These are phyloP conservation scores for Gymnocheta viridis DNA, from an alignment of 2,888 invertebrate genomes.

Conservation along the genomic window DNA sequence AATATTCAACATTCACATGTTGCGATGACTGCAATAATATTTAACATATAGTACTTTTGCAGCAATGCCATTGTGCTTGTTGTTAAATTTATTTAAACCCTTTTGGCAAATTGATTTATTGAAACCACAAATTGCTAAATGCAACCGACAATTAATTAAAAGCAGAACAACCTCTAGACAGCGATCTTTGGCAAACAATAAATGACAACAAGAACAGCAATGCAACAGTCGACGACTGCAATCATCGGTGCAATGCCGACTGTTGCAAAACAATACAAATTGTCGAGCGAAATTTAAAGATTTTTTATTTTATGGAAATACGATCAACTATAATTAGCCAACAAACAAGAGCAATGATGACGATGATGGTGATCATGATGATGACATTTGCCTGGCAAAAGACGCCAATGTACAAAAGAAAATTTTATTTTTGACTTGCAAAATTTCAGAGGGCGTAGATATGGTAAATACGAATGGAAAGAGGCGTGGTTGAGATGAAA, in stretches of 20 bases:
- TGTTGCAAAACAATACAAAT: constrained; percentile 14
- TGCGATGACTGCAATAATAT: constrained; percentile 7
- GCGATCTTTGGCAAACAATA: constrained; percentile 60
- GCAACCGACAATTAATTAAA: constrained; percentile 77
- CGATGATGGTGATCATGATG: constrained; percentile 16
- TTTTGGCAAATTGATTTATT: constrained; percentile 77
- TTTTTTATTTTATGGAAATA: constrained; percentile 77
- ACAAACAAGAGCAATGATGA: constrained; percentile 62
- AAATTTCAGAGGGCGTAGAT: constrained; percentile 75
- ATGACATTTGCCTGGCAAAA: constrained; percentile 59
- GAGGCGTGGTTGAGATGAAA: constrained; percentile 77
- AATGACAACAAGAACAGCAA: constrained; percentile 58
- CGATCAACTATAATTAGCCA: constrained; percentile 81
- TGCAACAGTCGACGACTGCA: constrained; percentile 9
- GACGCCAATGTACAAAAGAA: constrained; percentile 5
- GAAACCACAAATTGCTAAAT: constrained; percentile 73
- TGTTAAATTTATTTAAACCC: constrained; percentile 50
- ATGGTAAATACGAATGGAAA: constrained; percentile 80
- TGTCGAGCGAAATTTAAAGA: constrained; percentile 30
- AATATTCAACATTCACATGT: constrained; percentile 28
- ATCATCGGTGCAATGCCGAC: constrained; percentile 5
- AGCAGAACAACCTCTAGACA: constrained; percentile 48
- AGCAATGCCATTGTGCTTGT: background rate
- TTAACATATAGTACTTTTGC: constrained; percentile 21
- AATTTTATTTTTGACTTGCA: constrained; percentile 12